Evolutionary conservation across 2,888 invertebrate species (phyloP).

Genomic region (Phoronis australis): DNA sequence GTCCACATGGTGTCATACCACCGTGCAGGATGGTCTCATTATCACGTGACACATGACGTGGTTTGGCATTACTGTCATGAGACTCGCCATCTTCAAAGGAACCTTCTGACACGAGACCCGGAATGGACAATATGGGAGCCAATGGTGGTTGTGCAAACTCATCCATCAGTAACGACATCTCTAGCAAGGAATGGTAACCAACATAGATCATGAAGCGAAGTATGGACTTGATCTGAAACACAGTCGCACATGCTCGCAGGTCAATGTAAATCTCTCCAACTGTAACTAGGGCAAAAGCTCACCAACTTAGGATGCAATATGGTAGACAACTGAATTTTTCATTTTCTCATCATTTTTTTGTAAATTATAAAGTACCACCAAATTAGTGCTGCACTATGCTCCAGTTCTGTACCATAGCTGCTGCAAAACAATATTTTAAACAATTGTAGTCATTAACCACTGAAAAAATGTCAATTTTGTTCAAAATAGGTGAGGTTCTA

Average conservation of each 20-base stretch:
- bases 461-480: too few relatives aligned
- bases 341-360: too few relatives aligned
- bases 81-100: constrained; percentile 1
- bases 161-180: constrained; percentile 83
- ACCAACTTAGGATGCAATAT: too few relatives aligned
- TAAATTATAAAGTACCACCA: too few relatives aligned
- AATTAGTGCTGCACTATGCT: too few relatives aligned
- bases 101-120: constrained; percentile 1
- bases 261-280: too few relatives aligned
- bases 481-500: too few relatives aligned
- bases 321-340: too few relatives aligned
- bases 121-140: constrained; percentile 18
- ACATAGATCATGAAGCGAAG: constrained; percentile 75
- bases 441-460: too few relatives aligned
- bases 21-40: background rate
- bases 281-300: too few relatives aligned
- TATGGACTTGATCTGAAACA: constrained; percentile 72
- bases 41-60: background rate
- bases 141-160: constrained; percentile 73
- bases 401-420: background rate
- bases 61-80: background rate
- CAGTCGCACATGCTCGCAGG: too few relatives aligned
- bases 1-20: too few relatives aligned
- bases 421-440: background rate
- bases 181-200: constrained; percentile 85